Conservation (phyloP, 1,140 invertebrate species). For the Eurosta solidaginis region DNA sequence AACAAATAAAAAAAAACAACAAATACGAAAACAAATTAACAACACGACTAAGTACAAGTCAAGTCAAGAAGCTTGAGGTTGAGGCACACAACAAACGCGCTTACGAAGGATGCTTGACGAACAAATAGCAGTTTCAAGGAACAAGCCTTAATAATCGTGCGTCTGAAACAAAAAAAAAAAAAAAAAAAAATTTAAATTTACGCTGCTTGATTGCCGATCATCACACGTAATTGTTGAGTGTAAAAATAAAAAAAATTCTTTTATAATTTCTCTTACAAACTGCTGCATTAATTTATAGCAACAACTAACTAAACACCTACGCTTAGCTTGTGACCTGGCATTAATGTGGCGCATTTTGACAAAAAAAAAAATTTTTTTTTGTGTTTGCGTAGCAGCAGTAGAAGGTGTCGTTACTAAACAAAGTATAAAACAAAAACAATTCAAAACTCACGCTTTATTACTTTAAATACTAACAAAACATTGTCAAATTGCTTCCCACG, state of each 20-base stretch:
- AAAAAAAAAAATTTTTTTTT: too few species aligned
- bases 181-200: background rate
- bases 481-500: constrained; percentile 22
- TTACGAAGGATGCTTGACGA: background rate
- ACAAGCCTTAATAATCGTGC: background rate
- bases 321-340: background rate
- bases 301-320: background rate
- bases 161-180: background rate
- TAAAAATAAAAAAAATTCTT: background rate
- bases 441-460: background rate
- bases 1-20: background rate
- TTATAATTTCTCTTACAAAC: background rate
- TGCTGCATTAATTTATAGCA: background rate
- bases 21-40: background rate
- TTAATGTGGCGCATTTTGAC: too few species aligned
- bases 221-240: constrained; percentile 12
- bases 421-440: background rate
- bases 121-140: background rate
- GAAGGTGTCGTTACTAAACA: background rate
- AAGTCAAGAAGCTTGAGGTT: constrained; percentile 2
- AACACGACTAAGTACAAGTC: background rate
- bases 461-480: background rate
- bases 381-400: background rate
- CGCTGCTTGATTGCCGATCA: background rate
- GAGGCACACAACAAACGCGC: constrained; percentile 5